Evolutionary conservation across 2,113 vertebrate species (phyloP), one percentile per base, ranked within the genome.

Genomic region (Hemiscyllium ocellatum): DNA sequence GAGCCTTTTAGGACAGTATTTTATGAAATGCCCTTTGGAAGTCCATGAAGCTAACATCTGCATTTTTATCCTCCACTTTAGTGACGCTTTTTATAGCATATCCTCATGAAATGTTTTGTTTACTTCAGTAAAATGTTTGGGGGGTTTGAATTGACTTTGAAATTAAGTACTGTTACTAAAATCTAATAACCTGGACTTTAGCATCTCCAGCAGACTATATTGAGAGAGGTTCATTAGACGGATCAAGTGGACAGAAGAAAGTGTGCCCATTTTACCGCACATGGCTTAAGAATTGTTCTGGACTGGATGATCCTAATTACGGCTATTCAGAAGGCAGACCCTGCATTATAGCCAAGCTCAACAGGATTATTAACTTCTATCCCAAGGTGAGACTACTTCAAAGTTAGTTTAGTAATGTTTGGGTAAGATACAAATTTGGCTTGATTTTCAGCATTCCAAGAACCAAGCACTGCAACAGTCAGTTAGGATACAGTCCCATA

Each of bases 301-400:
- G 99, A 4, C 0, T 95, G 0, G 1, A 0, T 0, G 98, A 99
- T 24, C 0, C 68, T 0, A 3, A 0, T 0, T 99, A 94, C 0
- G 99, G 99, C 47, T 99, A 99, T 96, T 96, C 12, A 12, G 96
- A 97, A 0, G 99, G 99, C 95, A 98, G 98, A 78, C 99, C 99
- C 0, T 99, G 99, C 96, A 33, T 99, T 80, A 97, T 99, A 0
- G 97, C 99, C 95, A 99, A 99, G 96, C 98, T 99, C 96, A 99
- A 99, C 98, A 98, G 99, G 96, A 98, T 99, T 12, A 97, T 99
- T 95, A 98, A 98, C 97, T 99, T 98, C 97, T 98, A 96, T 97
- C 99, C 99, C n/a, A 97, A 96, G 98, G 99, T 98, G 97, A 97
- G 98, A 97, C 20, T 95, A 68, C n/a, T 50, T 95, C 24, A 89